A percentile compares a stretch with the other conserved stretches of the same genome.
These are phyloP conservation scores for Pristionchus exspectatus DNA, from an alignment of 2,888 invertebrate genomes.

Conservation along the genomic window DNA sequence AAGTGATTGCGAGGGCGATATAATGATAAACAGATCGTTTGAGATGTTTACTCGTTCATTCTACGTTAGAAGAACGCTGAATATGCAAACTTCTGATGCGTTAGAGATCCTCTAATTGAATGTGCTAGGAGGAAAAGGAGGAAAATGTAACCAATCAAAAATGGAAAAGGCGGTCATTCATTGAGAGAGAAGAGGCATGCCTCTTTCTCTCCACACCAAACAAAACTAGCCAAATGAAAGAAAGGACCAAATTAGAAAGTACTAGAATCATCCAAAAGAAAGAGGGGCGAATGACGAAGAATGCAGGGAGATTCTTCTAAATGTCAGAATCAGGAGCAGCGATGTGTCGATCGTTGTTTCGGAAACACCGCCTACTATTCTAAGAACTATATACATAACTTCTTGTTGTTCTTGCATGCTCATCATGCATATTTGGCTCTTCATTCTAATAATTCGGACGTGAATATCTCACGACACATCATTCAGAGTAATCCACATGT, in stretches of 20 bases:
- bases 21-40: background rate
- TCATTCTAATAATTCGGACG: conserved; percentile 14
- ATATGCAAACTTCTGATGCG: background rate
- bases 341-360: background rate
- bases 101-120: background rate
- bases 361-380: background rate
- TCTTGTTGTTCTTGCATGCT: conserved; percentile 17
- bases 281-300: background rate
- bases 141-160: conserved; percentile 7
- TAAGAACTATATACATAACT: background rate
- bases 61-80: background rate
- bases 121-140: background rate
- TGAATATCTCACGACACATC: conserved; percentile 35
- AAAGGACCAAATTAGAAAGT: conserved; percentile 25
- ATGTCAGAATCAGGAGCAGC: background rate
- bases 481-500: conserved; percentile 37
- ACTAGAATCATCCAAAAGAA: background rate
- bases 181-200: background rate
- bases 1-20: background rate
- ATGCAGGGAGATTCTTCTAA: background rate
- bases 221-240: background rate
- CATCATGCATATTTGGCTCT: background rate
- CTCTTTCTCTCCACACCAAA: background rate
- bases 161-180: conserved; percentile 6
- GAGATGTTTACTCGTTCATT: background rate